Base-by-base conservation (phyloP, 2,113 vertebrate species). In the Lophotis ruficrista region DNA sequence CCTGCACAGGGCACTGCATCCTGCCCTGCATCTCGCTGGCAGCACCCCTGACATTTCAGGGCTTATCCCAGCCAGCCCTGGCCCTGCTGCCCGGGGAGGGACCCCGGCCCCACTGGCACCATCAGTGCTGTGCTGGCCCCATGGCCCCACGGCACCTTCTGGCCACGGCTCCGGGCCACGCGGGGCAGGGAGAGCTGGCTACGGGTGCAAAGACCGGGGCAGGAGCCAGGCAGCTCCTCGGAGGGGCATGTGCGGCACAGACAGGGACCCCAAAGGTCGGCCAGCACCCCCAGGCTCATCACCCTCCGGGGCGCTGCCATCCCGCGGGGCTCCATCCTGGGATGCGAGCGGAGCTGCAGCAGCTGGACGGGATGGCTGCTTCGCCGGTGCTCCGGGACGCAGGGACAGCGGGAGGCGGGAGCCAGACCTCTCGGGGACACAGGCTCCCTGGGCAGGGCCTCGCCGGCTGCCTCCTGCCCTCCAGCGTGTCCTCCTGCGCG, bases 341-440 rank as follows among this genome's bases (percentile, higher is more conserved):
- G 75, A 12, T 41, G 27, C 0, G 2, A 83, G 58, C 1, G 1
- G 54, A 61, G 48, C 57, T 41, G 38, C n/a, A 6, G 51, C 10
- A 41, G 22, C 70, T 10, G 2, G 5, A 38, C 2, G 6, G 70
- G 50, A 69, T 30, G 1, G 4, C 30, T 22, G 35, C 77, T 57
- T 57, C 1, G 1, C 11, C 0, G 0, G 31, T 18, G 33, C 30
- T 84, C 45, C 1, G 6, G 82, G 64, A 11, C 25, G 33, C 0
- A 2, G 75, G 61, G 53, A 41, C 43, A 70, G 50, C 2, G 2
- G 47, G 53, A 61, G 37, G 33, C 23, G 47, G 76, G 24, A 82
- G 53, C 25, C 81, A 45, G 51, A 66, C 23, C 7, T 16, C 35
- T 2, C 8, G 45, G 72, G 91, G 56, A 68, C 76, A 7, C 0